Conservation (phyloP, 1,140 invertebrate genomes). For the Chrysopa pallens region DNA sequence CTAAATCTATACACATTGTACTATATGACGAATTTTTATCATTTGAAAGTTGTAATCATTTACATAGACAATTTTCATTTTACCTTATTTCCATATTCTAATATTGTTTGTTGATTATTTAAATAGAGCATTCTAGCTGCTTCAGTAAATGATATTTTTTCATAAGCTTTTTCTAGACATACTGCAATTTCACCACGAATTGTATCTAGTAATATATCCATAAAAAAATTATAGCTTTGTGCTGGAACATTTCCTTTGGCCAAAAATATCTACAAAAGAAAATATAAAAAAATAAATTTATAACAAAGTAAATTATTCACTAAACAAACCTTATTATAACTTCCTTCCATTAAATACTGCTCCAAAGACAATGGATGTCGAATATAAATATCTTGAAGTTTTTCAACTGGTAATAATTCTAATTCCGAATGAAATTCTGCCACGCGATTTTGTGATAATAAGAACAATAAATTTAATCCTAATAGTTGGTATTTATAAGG, state of each 20-base stretch:
- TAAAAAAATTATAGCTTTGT: constrained; percentile 90
- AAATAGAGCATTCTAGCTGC: constrained; percentile 84
- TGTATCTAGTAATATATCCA: constrained; percentile 89
- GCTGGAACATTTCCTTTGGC: constrained; percentile 89
- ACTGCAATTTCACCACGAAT: constrained; percentile 91
- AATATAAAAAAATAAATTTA: not conserved
- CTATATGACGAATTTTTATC: too few species aligned
- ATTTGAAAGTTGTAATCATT: too few species aligned
- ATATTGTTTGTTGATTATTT: constrained; percentile 50
- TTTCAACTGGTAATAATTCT: constrained; percentile 82
- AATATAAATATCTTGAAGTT: constrained; percentile 91
- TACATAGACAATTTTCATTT: too few species aligned
- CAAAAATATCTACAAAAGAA: constrained; percentile 47
- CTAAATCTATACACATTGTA: too few species aligned
- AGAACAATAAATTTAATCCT: constrained; percentile 85
- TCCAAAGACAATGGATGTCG: constrained; percentile 88
- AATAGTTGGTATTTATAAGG: constrained; percentile 89
- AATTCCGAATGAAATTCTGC: constrained; percentile 98
- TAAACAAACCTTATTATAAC: constrained; percentile 77
- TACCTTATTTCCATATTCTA: constrained; percentile 62
- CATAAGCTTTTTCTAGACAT: constrained; percentile 93
- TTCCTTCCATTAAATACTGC: constrained; percentile 98
- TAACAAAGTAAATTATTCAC: not conserved
- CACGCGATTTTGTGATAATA: constrained; percentile 91
- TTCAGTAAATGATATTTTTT: constrained; percentile 72